phyloP scores from a whole-genome alignment of 2,113 vertebrate species.

The Seriola aureovittata region DNA sequence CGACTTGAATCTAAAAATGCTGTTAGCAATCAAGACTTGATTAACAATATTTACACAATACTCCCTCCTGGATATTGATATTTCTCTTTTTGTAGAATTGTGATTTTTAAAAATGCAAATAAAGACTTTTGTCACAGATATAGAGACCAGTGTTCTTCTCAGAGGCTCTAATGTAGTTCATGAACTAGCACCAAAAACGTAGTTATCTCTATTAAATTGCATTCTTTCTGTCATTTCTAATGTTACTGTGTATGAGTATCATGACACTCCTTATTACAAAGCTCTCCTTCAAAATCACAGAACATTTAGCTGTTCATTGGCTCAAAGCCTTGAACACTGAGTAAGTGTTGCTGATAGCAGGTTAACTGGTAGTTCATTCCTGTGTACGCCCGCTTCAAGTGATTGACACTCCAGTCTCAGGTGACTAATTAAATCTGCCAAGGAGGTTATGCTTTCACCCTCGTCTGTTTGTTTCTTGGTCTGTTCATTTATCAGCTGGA shows the following conservation, averaged over 20 bases:
- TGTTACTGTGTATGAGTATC: constrained; percentile 4
- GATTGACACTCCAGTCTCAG: background rate
- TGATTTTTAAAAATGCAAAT: constrained; percentile 4
- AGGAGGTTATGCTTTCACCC: too few relatives aligned
- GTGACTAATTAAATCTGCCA: too few relatives aligned
- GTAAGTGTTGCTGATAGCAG: background rate
- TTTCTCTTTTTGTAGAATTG: background rate
- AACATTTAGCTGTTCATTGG: background rate
- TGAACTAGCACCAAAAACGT: background rate
- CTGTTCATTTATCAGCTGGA: too few relatives aligned
- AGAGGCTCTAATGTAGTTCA: background rate
- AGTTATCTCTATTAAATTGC: constrained; percentile 17
- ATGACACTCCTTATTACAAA: background rate
- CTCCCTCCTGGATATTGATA: background rate
- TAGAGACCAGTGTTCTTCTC: background rate
- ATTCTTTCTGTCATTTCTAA: constrained; percentile 15
- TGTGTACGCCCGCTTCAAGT: background rate
- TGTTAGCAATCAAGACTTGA: background rate
- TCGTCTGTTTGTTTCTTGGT: too few relatives aligned
- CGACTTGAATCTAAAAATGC: background rate
- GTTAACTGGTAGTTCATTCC: background rate
- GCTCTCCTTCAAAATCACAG: constrained; percentile 2
- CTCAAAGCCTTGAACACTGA: background rate
- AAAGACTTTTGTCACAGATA: background rate
- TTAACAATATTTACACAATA: background rate